Conservation (phyloP, 30 jellyfish, hydroid and myxozoan species). For the Haliclystus octoradiatus region DNA sequence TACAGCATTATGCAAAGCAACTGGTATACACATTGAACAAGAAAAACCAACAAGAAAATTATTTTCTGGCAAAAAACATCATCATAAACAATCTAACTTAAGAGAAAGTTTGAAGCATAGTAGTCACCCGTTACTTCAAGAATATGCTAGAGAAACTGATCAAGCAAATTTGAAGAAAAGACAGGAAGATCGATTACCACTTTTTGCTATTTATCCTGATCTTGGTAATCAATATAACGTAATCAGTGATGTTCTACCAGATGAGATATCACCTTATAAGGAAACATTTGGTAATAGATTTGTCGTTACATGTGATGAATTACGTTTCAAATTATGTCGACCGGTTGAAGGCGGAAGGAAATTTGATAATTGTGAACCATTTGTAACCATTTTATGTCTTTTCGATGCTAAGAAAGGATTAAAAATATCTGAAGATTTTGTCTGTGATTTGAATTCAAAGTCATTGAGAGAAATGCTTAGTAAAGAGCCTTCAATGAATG, state of each 20-base stretch:
- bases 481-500: constrained; percentile 1
- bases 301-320: constrained; percentile 28
- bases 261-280: constrained; percentile 42
- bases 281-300: constrained; percentile 38
- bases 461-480: constrained; percentile 27
- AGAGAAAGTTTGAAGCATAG: constrained; percentile 89
- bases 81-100: constrained; percentile 68
- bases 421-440: constrained; percentile 85
- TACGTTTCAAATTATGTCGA: constrained; percentile 49
- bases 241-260: constrained; percentile 42
- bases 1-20: constrained; percentile 84
- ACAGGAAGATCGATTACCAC: constrained; percentile 43
- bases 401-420: constrained; percentile 64
- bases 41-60: constrained; percentile 56
- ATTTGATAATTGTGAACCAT: constrained; percentile 77
- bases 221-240: constrained; percentile 45
- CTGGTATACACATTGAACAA: constrained; percentile 95
- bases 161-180: constrained; percentile 59
- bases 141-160: constrained; percentile 87
- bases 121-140: constrained; percentile 87
- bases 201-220: constrained; percentile 74
- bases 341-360: constrained; percentile 36
- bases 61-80: constrained; percentile 63
- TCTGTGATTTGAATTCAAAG: constrained; percentile 76
- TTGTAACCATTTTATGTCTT: constrained; percentile 66